These are phyloP conservation scores for Dasypus novemcinctus DNA, from an alignment of 2,113 vertebrate species.

Conservation along the genomic window DNA sequence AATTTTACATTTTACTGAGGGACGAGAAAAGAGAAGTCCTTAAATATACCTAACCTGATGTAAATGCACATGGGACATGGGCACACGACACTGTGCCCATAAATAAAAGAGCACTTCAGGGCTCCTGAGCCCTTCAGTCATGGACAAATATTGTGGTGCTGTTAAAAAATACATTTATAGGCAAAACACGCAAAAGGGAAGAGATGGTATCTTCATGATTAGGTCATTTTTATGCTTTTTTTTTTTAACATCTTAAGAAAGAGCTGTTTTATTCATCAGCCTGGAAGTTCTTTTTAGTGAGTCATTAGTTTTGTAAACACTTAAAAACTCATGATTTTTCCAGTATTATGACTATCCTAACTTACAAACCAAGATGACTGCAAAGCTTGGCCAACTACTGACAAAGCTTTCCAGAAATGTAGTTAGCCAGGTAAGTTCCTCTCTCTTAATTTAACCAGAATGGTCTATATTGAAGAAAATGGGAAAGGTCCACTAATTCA, in stretches of 20 bases:
- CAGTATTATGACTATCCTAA: not conserved
- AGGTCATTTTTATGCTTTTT: constrained; percentile 1
- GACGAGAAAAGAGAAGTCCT: not conserved
- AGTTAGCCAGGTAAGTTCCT: not conserved
- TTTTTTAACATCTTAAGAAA: constrained; percentile 5
- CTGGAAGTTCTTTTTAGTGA: constrained; percentile 25
- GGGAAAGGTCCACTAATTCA: constrained; percentile 23
- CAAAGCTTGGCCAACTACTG: not conserved
- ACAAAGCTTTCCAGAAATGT: constrained; percentile 5
- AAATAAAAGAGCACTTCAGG: not conserved
- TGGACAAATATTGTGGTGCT: not conserved
- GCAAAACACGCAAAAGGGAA: constrained; percentile 4
- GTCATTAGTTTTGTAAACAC: constrained; percentile 15
- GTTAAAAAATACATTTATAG: not conserved
- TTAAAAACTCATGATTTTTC: not conserved
- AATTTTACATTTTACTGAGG: not conserved
- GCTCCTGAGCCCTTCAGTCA: not conserved
- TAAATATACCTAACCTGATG: not conserved
- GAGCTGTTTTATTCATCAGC: not conserved
- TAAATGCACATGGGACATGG: not conserved
- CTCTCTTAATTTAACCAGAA: not conserved
- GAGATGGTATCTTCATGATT: not conserved
- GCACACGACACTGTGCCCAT: not conserved
- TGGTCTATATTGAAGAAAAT: not conserved
- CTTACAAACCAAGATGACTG: not conserved